Evolutionary conservation across 2,888 invertebrate species (phyloP).

Genomic region (Lycaena phlaeas): DNA sequence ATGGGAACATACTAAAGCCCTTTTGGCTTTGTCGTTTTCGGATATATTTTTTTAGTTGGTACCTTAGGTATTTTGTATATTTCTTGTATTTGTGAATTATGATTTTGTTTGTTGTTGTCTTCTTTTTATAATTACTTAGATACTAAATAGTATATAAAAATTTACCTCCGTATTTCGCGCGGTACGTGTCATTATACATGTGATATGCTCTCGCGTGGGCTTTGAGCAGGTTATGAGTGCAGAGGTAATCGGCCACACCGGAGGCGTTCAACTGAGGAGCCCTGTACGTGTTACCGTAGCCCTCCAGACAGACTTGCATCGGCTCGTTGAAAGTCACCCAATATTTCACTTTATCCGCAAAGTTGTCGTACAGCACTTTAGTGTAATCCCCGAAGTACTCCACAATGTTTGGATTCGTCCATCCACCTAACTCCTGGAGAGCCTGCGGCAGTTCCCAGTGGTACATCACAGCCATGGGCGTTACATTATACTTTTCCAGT

Average conservation of each 20-base stretch:
- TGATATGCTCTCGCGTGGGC: slow-evolving; percentile 82
- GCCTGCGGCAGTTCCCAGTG: slow-evolving; percentile 81
- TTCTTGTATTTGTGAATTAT: too few species aligned
- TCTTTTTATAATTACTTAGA: too few species aligned
- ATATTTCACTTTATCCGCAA: slow-evolving; percentile 75
- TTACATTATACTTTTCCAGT: slow-evolving; percentile 76
- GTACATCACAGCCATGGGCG: slow-evolving; percentile 80
- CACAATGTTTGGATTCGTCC: slow-evolving; percentile 77
- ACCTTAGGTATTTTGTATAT: too few species aligned
- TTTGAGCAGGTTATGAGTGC: slow-evolving; percentile 80
- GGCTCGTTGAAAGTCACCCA: slow-evolving; percentile 89
- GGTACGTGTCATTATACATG: slow-evolving; percentile 74
- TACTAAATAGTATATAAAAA: too few species aligned
- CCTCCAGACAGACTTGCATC: slow-evolving; percentile 66
- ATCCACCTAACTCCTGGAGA: slow-evolving; percentile 78
- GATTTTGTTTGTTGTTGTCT: too few species aligned
- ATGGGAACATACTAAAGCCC: too few species aligned
- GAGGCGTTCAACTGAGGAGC: slow-evolving; percentile 74
- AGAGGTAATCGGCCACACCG: slow-evolving; percentile 77
- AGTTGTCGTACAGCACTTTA: slow-evolving; percentile 72
- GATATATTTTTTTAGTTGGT: too few species aligned
- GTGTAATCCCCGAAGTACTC: slow-evolving; percentile 78
- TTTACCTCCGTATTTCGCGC: slow-evolving; percentile 68
- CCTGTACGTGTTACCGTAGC: slow-evolving; percentile 73
- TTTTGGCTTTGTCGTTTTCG: too few species aligned